Percentiles rank a stretch among this genome's conserved stretches.
phyloP scores from a whole-genome alignment of 2,888 invertebrate genomes.

The Eupsilia transversa region DNA sequence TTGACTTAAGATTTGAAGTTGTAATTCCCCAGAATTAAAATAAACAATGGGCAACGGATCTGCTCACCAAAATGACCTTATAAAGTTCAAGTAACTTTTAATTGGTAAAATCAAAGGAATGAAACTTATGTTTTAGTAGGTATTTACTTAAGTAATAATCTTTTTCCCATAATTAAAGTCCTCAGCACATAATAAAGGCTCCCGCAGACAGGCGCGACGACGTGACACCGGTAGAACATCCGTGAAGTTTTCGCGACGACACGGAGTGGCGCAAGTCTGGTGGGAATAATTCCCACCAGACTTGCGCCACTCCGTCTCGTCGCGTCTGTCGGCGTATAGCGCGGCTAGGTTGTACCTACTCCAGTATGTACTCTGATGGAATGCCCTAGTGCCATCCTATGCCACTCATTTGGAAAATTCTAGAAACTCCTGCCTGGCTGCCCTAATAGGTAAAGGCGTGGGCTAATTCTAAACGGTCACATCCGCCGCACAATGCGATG shows the following conservation, averaged over 20 bases:
- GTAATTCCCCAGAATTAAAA: background rate
- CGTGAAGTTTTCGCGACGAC: too few species aligned
- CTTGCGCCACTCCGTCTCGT: too few species aligned
- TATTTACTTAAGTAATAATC: background rate
- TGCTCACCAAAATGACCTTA: background rate
- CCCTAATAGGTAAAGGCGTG: slow-evolving; percentile 47
- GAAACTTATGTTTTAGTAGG: background rate
- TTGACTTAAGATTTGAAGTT: slow-evolving; percentile 6
- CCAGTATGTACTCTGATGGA: background rate
- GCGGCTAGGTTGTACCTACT: background rate
- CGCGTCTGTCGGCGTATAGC: too few species aligned
- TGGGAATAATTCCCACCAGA: too few species aligned
- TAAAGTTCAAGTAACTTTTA: background rate
- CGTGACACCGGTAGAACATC: too few species aligned
- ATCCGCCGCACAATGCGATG: slow-evolving; percentile 62
- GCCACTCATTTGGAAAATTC: background rate
- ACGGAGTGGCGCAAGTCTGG: too few species aligned
- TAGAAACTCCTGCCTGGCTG: background rate
- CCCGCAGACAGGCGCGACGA: too few species aligned
- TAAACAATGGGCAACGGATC: slow-evolving; percentile 6
- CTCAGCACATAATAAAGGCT: background rate
- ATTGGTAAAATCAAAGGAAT: background rate
- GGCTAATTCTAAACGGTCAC: slow-evolving; percentile 57
- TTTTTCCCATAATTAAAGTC: background rate
- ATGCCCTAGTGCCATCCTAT: background rate